phyloP scores from a whole-genome alignment of 2,113 vertebrate species.

The Piliocolobus tephrosceles region DNA sequence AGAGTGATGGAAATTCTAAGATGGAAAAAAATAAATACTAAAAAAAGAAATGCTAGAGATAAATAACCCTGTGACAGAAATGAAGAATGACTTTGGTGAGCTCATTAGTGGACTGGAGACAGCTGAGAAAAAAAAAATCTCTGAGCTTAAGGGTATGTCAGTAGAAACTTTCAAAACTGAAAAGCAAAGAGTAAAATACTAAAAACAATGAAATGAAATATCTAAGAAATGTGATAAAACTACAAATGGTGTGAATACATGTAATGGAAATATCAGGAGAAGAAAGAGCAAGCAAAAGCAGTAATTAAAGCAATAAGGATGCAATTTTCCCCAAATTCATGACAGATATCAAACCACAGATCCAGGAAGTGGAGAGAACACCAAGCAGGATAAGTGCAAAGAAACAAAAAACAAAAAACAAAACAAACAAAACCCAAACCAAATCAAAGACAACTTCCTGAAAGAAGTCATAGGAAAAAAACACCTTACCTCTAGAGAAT shows the following conservation, averaged over 20 bases:
- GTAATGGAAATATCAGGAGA: not conserved
- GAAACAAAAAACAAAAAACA: not conserved
- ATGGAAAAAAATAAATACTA: not conserved
- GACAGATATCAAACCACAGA: not conserved
- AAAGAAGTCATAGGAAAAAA: not conserved
- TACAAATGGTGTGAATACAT: not conserved
- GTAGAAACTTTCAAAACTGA: not conserved
- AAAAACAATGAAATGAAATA: not conserved
- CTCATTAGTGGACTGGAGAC: not conserved
- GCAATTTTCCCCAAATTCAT: not conserved
- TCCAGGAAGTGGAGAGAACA: not conserved
- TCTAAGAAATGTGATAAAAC: too few relatives aligned
- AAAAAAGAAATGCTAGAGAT: not conserved
- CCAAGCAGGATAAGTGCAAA: not conserved
- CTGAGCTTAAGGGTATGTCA: not conserved
- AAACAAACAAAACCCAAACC: not conserved
- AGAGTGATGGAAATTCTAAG: not conserved
- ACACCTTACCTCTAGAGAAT: too few relatives aligned
- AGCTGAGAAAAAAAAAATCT: not conserved
- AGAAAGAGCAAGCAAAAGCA: not conserved
- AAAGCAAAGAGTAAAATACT: not conserved
- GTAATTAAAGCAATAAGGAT: not conserved
- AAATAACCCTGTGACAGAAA: not conserved
- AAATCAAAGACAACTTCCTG: not conserved
- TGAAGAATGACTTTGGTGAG: not conserved